Evolutionary conservation across 2,113 vertebrate genomes (phyloP), one percentile per base, ranked within the genome.

Genomic region (Psettodes erumei): DNA sequence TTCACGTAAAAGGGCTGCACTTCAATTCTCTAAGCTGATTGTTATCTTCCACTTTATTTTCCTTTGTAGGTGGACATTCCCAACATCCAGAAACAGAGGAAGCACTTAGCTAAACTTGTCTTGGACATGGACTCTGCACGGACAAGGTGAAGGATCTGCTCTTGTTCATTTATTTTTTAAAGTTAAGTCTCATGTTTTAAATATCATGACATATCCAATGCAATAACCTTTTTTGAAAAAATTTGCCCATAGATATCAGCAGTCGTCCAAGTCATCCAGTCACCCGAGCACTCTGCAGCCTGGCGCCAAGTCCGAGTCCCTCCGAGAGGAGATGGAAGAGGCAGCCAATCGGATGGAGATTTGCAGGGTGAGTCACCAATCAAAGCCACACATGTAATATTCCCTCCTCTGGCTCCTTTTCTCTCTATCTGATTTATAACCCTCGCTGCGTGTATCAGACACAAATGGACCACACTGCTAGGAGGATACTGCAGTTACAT

Each of bases 311-410:
- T 94, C 95, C 0, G 98, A 99, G 5, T 95, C 97, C 73, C 96
- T 99, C 85, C 94, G 98, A 95, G 98, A 99, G 86, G 98, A 99
- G 89, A 99, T 99, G 98, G 98, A 99, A 84, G 98, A 99, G 90
- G 95, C 98, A 0, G 98, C 97, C 90, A 99, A 98, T 93, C 94
- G 97, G 86, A 97, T 99, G 95, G 98, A 99, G 94, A 99, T 99
- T 88, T 99, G 98, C 94, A 95, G 97, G 95, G 98, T 99, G 94
- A 81, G 78, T 74, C 54, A 58, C 42, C 18, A 42, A 27, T 66
- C 58, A 50, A n/a, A 70, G 43, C 18, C 33, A 12, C 16, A 65
- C 2, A 2, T 32, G 63, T 56, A 43, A 32, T 37, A 8, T 51
- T 66, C 56, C 30, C 33, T 67, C 37, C 27, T 42, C 23, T 8